Base-by-base conservation (phyloP, 2,888 invertebrate genomes). In the Congeria kusceri region DNA sequence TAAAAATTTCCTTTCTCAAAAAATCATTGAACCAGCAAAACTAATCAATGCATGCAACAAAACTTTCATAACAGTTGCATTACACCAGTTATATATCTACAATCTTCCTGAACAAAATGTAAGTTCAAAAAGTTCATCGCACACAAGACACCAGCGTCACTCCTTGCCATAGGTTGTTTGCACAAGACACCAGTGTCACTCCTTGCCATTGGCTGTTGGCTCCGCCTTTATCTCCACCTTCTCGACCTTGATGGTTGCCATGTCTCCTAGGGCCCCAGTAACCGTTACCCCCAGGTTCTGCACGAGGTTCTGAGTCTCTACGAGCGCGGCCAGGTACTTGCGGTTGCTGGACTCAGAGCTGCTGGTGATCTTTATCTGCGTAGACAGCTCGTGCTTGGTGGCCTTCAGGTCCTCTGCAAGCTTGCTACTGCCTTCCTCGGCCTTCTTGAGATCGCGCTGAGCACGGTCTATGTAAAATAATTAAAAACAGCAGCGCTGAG, bases 391-490 rank as follows among this genome's bases (percentile, higher is more conserved):
- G 3, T 85, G 85, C 44, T 86, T 88, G 44, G 85, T 56, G 44
- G 84, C 73, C 27, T 86, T 86, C 47, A 96, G 90, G 89, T 96
- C 96, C 0, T 94, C 92, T 53, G 95, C 94, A 29, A 96, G 93
- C 89, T 95, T 95, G 90, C 95, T 95, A 49, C 95, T 94, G 61
- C 93, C 95, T 73, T 92, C 94, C 75, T 94, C 95, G 46, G 95
- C 95, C 88, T 95, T 95, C n/a, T 92, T 92, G 63, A 95, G 94
- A 85, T 94, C 95, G 15, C 95, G 95, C 74, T 94, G 95, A n/a
- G 95, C 91, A 85, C 95, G 94, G 81, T 89, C 93, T 94, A 85
- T 20, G 88, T n/a, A n/a, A n/a, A n/a, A n/a, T n/a, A n/a, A n/a
- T n/a, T n/a, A n/a, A n/a, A n/a, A n/a, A n/a, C n/a, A n/a, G n/a